These are phyloP conservation scores for Myotis yumanensis DNA, from an alignment of 2,113 vertebrate genomes.

Conservation along the genomic window DNA sequence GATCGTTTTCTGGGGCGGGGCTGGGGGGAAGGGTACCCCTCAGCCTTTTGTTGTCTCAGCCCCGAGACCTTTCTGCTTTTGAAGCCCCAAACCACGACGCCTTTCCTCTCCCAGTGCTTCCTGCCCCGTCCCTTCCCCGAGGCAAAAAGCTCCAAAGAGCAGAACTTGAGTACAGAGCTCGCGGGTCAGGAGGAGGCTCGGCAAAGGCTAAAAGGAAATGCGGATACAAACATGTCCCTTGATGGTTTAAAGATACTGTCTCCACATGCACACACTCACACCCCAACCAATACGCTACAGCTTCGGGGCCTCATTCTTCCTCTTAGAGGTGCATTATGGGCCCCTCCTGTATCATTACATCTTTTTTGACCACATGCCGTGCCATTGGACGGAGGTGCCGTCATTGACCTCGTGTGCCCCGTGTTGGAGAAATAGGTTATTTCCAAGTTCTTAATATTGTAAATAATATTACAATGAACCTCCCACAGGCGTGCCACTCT, in stretches of 20 bases:
- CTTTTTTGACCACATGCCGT: background rate
- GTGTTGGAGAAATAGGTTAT: background rate
- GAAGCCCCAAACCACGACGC: background rate
- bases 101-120: background rate
- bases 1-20: background rate
- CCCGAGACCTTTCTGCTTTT: background rate
- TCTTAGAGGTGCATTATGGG: fast-evolving
- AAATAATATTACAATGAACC: background rate
- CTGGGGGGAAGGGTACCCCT: background rate
- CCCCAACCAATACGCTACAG: background rate
- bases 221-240: background rate
- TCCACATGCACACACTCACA: background rate
- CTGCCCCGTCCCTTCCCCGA: background rate
- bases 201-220: slow-evolving; percentile 1
- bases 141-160: background rate
- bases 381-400: background rate
- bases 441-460: background rate
- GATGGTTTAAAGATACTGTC: background rate
- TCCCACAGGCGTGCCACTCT: fast-evolving
- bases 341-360: fast-evolving
- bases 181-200: background rate
- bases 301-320: background rate
- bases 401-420: background rate
- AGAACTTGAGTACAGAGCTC: background rate
- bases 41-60: background rate